Evolutionary conservation across 2,797 vertebrate genomes (phyloP).

Genomic region (Carapus acus): DNA sequence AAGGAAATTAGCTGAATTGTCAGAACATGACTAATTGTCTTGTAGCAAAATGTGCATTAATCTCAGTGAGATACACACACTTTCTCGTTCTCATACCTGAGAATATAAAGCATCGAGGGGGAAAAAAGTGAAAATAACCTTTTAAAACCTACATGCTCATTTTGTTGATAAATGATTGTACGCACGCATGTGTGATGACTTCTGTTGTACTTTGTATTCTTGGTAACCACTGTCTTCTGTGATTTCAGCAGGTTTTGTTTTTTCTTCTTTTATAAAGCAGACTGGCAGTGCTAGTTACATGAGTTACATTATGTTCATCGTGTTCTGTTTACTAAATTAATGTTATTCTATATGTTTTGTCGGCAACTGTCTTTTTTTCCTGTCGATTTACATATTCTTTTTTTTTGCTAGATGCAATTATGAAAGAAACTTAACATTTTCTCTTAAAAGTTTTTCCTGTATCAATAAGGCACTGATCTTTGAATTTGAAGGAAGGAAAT

Average conservation of each 20-base stretch:
- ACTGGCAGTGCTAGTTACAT: slow-evolving; percentile 81
- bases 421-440: slow-evolving; percentile 77
- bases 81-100: slow-evolving; percentile 99
- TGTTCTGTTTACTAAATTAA: slow-evolving; percentile 94
- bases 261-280: too few species aligned
- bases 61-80: slow-evolving; percentile 99
- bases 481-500: slow-evolving; percentile 87
- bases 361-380: slow-evolving; percentile 65
- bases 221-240: slow-evolving; percentile 92
- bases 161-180: slow-evolving; percentile 98
- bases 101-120: slow-evolving; percentile 92
- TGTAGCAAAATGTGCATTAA: slow-evolving; percentile 99
- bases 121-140: slow-evolving; percentile 70
- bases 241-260: slow-evolving; percentile 88
- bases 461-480: slow-evolving; percentile 96
- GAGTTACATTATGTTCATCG: slow-evolving; percentile 83
- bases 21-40: slow-evolving; percentile 94
- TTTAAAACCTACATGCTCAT: slow-evolving; percentile 91
- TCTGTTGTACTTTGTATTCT: slow-evolving; percentile 94
- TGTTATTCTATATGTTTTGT: slow-evolving; percentile 86
- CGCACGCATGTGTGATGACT: slow-evolving; percentile 93
- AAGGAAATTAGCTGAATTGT: slow-evolving; percentile 81
- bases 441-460: slow-evolving; percentile 70
- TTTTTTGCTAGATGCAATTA: slow-evolving; percentile 76
- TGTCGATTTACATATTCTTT: slow-evolving; percentile 55